Evolutionary conservation across 2,888 invertebrate species (phyloP).

Genomic region (Monopis laevigella): DNA sequence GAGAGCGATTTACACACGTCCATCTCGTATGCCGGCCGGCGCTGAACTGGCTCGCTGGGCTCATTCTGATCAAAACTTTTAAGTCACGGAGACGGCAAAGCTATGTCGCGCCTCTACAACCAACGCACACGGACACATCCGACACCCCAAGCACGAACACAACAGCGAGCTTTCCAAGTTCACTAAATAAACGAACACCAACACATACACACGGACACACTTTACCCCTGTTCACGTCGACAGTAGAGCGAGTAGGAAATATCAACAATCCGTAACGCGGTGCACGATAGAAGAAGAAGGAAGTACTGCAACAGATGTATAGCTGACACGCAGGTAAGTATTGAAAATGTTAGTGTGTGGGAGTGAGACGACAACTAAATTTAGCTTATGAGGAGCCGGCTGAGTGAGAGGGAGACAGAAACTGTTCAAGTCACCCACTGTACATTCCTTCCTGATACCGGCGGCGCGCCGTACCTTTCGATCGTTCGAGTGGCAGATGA

Average conservation of each 20-base stretch:
- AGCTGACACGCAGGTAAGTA: constrained; percentile 67
- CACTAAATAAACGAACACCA: constrained; percentile 67
- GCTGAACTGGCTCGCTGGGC: constrained; percentile 55
- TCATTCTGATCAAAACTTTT: constrained; percentile 63
- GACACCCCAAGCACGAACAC: constrained; percentile 65
- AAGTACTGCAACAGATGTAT: constrained; percentile 61
- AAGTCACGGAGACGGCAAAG: constrained; percentile 68
- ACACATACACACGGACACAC: constrained; percentile 58
- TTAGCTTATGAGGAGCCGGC: constrained; percentile 60
- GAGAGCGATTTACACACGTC: constrained; percentile 36
- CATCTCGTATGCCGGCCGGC: constrained; percentile 55
- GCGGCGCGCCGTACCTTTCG: constrained; percentile 55
- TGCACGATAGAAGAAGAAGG: constrained; percentile 41
- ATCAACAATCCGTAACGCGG: constrained; percentile 56
- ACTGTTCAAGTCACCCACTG: constrained; percentile 63
- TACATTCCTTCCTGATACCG: constrained; percentile 68
- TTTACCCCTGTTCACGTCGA: constrained; percentile 63
- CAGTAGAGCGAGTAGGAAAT: constrained; percentile 49
- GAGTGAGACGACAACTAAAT: constrained; percentile 54
- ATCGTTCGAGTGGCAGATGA: constrained; percentile 69
- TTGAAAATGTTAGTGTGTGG: constrained; percentile 60
- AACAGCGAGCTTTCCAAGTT: constrained; percentile 62
- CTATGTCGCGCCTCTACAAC: constrained; percentile 66
- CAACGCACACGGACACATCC: constrained; percentile 50
- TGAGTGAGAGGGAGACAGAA: constrained; percentile 51